Base-by-base conservation (phyloP, 2,797 vertebrate genomes). In the Poeciliopsis presidionis region DNA sequence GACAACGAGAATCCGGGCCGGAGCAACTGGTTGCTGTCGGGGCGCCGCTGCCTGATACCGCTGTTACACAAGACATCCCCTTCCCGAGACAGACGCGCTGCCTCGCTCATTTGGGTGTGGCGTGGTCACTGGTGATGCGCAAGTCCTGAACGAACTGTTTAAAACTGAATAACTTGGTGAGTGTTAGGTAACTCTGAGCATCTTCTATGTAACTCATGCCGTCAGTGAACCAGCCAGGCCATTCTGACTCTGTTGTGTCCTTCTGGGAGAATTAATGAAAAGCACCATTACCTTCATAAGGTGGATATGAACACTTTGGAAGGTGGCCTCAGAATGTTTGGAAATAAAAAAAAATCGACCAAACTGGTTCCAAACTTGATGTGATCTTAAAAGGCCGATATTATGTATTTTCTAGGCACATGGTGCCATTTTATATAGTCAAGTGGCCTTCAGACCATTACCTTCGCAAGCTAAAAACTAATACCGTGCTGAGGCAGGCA, bases 41-140 rank as follows among this genome's bases (percentile, higher is more conserved):
- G 85, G 84, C 87, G 84, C 86, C 84, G 84, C 89, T 83, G 88
- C 85, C 82, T 72, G 69, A 85, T 83, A 82, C 90, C 90, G 89
- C 89, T 92, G 89, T 94, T 94, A 92, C 87, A 92, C 94, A 93
- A 94, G 57, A 16, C 25, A 86, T 69, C 67, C 80, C n/a, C 89
- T 79, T 85, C 59, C 79, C 81, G 39, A 82, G 63, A 45, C 81
- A 46, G 47, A 9, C 77, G 72, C 87, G 70, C 75, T 39, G 81
- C 49, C 71, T 83, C 80, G 13, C 75, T 83, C 76, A 53, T 61
- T 87, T 88, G 90, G 94, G 93, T 91, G 95, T 94, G 94, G 92
- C 89, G 90, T 89, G 87, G 79, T 88, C 92, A 88, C 88, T 81
- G 86, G 28, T 61, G 57, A 16, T 30, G 57, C 16, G 57, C 28